Evolutionary conservation across 2,888 invertebrate species (phyloP).

Genomic region (Caenorhabditis becei): DNA sequence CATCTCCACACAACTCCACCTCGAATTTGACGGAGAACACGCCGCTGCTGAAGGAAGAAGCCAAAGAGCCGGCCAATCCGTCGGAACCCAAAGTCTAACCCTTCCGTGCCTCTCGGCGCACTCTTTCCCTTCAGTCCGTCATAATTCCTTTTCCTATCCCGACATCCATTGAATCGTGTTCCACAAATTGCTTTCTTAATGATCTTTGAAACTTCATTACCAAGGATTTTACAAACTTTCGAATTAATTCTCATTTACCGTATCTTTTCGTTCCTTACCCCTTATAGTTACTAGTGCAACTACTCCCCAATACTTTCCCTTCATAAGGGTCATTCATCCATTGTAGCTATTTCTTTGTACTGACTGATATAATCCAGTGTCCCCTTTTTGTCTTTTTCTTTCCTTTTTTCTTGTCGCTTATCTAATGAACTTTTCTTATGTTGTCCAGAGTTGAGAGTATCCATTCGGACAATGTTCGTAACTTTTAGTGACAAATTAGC

Average conservation of each 20-base stretch:
- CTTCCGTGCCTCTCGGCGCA: not conserved
- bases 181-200: constrained; percentile 51
- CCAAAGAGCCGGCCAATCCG: constrained; percentile 15
- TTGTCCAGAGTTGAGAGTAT: not conserved
- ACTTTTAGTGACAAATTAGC: too few relatives aligned
- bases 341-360: not conserved
- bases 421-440: not conserved
- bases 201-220: constrained; percentile 27
- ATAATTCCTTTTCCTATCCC: constrained; percentile 45
- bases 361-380: constrained; percentile 11
- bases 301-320: constrained; percentile 17
- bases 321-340: constrained; percentile 39
- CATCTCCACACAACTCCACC: constrained; percentile 74
- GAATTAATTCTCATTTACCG: not conserved
- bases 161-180: constrained; percentile 52
- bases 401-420: not conserved
- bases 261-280: not conserved
- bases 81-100: constrained; percentile 44
- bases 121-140: constrained; percentile 11
- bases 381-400: not conserved
- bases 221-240: constrained; percentile 3
- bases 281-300: constrained; percentile 6
- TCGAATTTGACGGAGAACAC: constrained; percentile 69
- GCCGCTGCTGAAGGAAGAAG: constrained; percentile 68
- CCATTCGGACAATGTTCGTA: too few relatives aligned